Evolutionary conservation across 2,888 invertebrate genomes (phyloP).

Genomic region (Sepioteuthis lessoniana): DNA sequence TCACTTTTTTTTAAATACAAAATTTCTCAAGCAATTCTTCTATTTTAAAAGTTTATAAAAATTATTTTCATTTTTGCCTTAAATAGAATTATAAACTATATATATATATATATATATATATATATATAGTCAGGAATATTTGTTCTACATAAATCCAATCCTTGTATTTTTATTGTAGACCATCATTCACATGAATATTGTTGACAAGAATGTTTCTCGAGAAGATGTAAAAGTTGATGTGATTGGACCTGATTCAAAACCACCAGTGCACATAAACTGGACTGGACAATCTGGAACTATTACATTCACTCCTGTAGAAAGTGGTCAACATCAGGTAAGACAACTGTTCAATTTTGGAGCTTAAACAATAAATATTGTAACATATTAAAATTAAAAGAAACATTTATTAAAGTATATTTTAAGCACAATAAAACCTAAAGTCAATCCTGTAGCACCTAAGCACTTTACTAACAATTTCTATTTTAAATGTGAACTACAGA

Average conservation of each 20-base stretch:
- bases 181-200: slow-evolving; percentile 61
- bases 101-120: too few relatives aligned
- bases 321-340: slow-evolving; percentile 90
- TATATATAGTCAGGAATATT: neutral
- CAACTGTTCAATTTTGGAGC: neutral
- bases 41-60: neutral
- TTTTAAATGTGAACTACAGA: too few relatives aligned
- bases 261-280: slow-evolving; percentile 78
- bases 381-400: too few relatives aligned
- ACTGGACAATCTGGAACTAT: slow-evolving; percentile 85
- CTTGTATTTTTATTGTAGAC: slow-evolving; percentile 58
- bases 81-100: too few relatives aligned
- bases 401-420: too few relatives aligned
- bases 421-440: too few relatives aligned
- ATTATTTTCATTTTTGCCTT: neutral
- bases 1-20: neutral
- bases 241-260: slow-evolving; percentile 84
- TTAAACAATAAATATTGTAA: too few relatives aligned
- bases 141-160: neutral
- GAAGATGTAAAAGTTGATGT: slow-evolving; percentile 85
- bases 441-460: too few relatives aligned
- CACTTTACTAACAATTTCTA: too few relatives aligned
- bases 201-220: slow-evolving; percentile 80
- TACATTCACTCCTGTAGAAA: slow-evolving; percentile 88
- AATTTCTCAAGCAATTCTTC: too few relatives aligned